Percentiles rank a stretch among this genome's conserved stretches.
phyloP scores from a whole-genome alignment of 1,140 invertebrate species.

The Diploscapter pachys region DNA sequence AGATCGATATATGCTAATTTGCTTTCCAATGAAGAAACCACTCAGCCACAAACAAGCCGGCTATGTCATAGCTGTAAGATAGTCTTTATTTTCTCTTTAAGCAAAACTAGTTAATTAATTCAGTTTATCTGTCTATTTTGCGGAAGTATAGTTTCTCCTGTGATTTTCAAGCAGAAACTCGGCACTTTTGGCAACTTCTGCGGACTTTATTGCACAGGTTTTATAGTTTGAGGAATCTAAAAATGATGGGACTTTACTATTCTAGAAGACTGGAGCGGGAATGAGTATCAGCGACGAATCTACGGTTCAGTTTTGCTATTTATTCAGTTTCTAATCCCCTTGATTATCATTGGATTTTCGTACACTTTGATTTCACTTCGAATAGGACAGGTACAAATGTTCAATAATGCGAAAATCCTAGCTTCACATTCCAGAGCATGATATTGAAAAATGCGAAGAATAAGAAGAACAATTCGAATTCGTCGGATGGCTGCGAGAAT shows the following conservation, averaged over 20 bases:
- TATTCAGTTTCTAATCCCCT: conserved; percentile 54
- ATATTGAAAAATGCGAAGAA: conserved; percentile 47
- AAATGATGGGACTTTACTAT: background rate
- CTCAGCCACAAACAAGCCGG: conserved; percentile 48
- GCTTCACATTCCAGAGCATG: conserved; percentile 41
- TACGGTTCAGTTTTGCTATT: conserved; percentile 51
- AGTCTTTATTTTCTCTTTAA: background rate
- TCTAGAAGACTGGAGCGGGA: conserved; percentile 49
- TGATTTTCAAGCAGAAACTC: conserved; percentile 51
- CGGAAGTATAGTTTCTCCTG: conserved; percentile 41
- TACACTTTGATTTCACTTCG: conserved; percentile 55
- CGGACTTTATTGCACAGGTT: conserved; percentile 45
- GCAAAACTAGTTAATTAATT: conserved; percentile 6
- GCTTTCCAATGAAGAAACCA: conserved; percentile 56
- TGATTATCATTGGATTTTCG: conserved; percentile 52
- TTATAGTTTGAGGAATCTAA: background rate
- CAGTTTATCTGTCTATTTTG: conserved; percentile 51
- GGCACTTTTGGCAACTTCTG: conserved; percentile 46
- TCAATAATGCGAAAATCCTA: background rate
- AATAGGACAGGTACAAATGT: conserved; percentile 40
- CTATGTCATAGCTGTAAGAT: conserved; percentile 47
- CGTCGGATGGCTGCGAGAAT: background rate
- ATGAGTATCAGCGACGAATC: conserved; percentile 41
- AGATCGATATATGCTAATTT: conserved; percentile 54
- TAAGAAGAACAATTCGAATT: conserved; percentile 12